Conservation (phyloP, 2,113 vertebrate species). For the Oxygymnocypris stewartii region DNA sequence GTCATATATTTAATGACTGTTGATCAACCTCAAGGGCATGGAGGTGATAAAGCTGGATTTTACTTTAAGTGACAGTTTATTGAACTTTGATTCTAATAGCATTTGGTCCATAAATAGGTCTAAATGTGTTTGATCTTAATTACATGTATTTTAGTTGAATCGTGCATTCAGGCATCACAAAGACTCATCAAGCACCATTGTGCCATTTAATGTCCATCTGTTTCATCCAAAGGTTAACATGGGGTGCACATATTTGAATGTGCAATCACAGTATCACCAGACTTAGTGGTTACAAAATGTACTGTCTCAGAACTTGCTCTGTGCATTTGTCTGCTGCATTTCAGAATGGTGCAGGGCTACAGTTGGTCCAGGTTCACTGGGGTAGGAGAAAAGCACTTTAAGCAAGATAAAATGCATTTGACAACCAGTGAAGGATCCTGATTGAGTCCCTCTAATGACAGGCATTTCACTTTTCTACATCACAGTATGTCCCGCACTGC, state of each 20-base stretch:
- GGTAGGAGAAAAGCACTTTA: background rate
- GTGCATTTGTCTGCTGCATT: background rate
- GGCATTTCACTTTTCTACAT: background rate
- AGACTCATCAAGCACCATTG: background rate
- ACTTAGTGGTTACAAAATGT: slow-evolving; percentile 28
- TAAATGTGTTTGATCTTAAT: background rate
- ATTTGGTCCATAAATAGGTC: background rate
- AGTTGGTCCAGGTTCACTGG: background rate
- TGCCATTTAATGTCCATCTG: slow-evolving; percentile 21
- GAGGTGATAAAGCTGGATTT: background rate
- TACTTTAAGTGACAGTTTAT: background rate
- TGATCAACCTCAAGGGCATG: background rate
- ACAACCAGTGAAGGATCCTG: background rate
- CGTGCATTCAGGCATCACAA: background rate
- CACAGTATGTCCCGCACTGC: background rate
- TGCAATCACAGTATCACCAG: slow-evolving; percentile 44
- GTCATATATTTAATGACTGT: background rate
- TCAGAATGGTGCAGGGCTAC: background rate
- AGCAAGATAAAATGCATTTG: background rate
- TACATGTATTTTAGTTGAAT: background rate
- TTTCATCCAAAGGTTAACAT: slow-evolving; percentile 9
- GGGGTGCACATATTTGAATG: background rate
- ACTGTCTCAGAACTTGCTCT: background rate
- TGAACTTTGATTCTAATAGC: background rate
- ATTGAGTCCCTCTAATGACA: background rate